Base-by-base conservation (phyloP, 2,888 invertebrate genomes). In the Petrolisthes cinctipes region DNA sequence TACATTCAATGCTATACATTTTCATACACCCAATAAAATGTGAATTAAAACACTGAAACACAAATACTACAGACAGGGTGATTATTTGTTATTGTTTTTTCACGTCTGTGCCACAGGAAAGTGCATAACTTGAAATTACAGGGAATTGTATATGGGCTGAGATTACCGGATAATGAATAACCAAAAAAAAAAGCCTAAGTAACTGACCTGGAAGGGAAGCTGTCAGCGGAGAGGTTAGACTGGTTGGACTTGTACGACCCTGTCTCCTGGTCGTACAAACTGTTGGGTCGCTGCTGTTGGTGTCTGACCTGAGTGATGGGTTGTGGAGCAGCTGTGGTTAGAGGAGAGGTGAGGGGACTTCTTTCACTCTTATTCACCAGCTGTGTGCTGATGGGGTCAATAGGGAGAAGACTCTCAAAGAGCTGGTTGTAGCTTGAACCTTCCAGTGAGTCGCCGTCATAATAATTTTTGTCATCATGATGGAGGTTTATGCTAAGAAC, bases 191-290 rank as follows among this genome's bases (percentile, higher is more conserved):
- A 79, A 17, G 23, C 4, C 6, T 20, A 11, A n/a, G 11, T 20
- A 7, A 66, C 82, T 23, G 76, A 89, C 89, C 87, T 88, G 57
- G 90, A 90, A 23, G 86, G 86, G 37, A 79, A 80, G 83, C 90
- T 90, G 37, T 89, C 90, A 53, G 68, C 89, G 2, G 90, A 90
- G 17, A 90, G 68, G 76, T 90, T 90, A 11, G 90, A 90, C 71
- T 85, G 85, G 37, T 86, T 88, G 37, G 90, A 90, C 81, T 89
- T 90, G 71, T 86, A 89, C 6, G 90, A 90, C 56, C 87, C 90
- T 2, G 87, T 82, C 56, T 90, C 90, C 73, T 89, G 85, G 14
- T 89, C 85, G 20, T 87, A 87, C 14, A 87, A 57, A 57, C 79
- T 87, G 37, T 80, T 87, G 5, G 87, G 87, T 57, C 87, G 20